Conservation (phyloP, 1,140 invertebrate species). For the Sminthurinus signatus region DNA sequence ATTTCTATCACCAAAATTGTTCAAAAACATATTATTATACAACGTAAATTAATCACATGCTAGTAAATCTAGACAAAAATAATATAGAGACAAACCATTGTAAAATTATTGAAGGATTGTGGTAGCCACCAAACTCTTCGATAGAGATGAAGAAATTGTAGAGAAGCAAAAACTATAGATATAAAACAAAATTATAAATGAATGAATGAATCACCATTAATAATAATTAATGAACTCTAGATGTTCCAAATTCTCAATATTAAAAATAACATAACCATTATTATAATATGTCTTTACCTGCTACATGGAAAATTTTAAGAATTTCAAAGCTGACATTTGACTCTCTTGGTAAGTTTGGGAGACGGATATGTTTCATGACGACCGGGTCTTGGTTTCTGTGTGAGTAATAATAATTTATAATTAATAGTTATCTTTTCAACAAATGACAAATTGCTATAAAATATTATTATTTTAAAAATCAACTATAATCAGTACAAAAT, state of each 20-base stretch:
- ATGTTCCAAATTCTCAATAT: not conserved
- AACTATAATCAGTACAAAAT: not conserved
- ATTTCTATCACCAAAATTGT: too few species aligned
- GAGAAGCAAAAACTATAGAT: conserved; percentile 20
- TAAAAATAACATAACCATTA: too few species aligned
- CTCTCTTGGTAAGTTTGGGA: not conserved
- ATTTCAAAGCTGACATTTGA: too few species aligned
- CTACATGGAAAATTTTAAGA: too few species aligned
- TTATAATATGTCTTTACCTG: too few species aligned
- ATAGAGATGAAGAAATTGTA: conserved; percentile 89
- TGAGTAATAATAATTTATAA: not conserved
- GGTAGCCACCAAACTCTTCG: conserved; percentile 96
- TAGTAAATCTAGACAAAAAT: not conserved
- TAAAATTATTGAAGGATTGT: conserved; percentile 78
- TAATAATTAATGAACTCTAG: not conserved
- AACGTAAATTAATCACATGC: not conserved
- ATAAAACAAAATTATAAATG: too few species aligned
- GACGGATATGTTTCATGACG: conserved; percentile 14
- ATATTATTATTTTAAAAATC: conserved; percentile 3
- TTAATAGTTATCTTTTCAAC: not conserved
- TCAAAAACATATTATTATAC: not conserved
- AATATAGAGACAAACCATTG: conserved; percentile 61
- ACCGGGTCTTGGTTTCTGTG: not conserved
- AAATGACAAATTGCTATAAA: not conserved
- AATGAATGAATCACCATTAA: too few species aligned